Conservation (phyloP, 2,113 vertebrate species). For the Tachysurus vachellii region DNA sequence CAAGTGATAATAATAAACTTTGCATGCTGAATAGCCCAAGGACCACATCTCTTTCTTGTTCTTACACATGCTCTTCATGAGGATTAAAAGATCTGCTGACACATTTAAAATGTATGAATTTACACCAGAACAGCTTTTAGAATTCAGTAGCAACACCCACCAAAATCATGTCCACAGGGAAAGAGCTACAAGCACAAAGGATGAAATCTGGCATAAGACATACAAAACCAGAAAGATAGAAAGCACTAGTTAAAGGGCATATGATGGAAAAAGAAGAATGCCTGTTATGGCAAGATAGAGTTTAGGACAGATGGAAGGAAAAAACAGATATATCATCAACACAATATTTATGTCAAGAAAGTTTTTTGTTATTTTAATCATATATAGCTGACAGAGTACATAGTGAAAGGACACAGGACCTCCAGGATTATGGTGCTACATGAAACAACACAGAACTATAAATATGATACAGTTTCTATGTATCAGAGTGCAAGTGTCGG, state of each 20-base stretch:
- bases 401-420: too few relatives aligned
- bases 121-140: too few relatives aligned
- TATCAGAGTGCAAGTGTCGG: conserved; percentile 10
- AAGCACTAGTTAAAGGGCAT: neutral
- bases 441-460: too few relatives aligned
- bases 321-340: neutral
- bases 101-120: neutral
- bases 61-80: neutral
- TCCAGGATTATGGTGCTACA: too few relatives aligned
- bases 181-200: neutral
- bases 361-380: conserved; percentile 15
- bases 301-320: conserved; percentile 30
- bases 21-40: neutral
- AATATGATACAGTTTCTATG: too few relatives aligned
- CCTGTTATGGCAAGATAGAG: neutral
- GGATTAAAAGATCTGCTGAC: neutral
- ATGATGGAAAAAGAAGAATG: conserved; percentile 3
- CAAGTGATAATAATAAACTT: neutral
- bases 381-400: too few relatives aligned
- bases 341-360: too few relatives aligned
- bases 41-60: neutral
- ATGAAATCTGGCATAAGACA: neutral
- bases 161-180: neutral
- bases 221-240: neutral
- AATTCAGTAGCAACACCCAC: neutral